Evolutionary conservation across 2,888 invertebrate species (phyloP).

Genomic region (Caenorhabditis sp.): DNA sequence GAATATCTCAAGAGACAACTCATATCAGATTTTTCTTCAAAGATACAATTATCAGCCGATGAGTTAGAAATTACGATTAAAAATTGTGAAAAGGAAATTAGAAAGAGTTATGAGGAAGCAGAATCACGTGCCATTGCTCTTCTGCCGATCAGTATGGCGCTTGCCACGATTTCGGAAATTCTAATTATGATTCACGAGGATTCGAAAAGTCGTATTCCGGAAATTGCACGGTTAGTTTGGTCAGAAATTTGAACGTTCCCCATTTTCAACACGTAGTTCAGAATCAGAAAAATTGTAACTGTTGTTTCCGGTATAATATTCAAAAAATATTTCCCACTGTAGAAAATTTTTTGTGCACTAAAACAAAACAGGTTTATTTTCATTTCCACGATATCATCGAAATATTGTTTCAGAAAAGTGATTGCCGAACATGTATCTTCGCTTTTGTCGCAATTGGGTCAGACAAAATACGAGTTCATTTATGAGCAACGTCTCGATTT

Average conservation of each 20-base stretch:
- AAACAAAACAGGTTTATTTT: not conserved
- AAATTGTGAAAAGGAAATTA: conserved; percentile 19
- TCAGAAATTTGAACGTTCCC: not conserved
- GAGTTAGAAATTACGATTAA: conserved; percentile 20
- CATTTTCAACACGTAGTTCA: not conserved
- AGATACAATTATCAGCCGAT: conserved; percentile 13
- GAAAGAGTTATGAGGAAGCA: not conserved
- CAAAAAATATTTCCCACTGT: too few relatives aligned
- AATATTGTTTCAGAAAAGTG: not conserved
- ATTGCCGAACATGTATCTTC: not conserved
- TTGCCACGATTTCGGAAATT: conserved; percentile 23
- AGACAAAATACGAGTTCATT: not conserved
- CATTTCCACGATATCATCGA: not conserved
- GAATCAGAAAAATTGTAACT: conserved; percentile 2
- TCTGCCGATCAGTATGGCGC: conserved; percentile 24
- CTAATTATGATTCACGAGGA: conserved; percentile 18
- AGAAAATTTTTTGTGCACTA: conserved; percentile 15
- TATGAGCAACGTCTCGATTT: not conserved
- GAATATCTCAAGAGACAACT: conserved; percentile 22
- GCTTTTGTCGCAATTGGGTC: not conserved
- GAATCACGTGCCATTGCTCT: conserved; percentile 21
- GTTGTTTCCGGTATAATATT: conserved; percentile 8
- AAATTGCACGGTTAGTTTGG: conserved; percentile 18
- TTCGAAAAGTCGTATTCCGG: conserved; percentile 18
- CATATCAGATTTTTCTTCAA: conserved; percentile 16